phyloP scores from a whole-genome alignment of 2,888 invertebrate species.

The Caradrina kadenii region DNA sequence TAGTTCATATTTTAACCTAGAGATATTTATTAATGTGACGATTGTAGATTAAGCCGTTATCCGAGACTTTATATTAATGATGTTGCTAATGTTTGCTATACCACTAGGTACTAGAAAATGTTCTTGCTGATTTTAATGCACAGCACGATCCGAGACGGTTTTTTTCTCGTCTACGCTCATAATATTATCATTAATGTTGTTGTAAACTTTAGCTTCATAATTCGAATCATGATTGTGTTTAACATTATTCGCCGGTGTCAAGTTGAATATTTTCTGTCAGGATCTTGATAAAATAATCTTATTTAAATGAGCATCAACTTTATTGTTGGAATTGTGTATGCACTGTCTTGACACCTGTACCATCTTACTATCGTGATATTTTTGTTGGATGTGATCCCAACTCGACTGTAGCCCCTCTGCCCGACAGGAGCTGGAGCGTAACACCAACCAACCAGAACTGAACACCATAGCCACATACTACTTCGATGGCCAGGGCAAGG shows the following conservation, averaged over 20 bases:
- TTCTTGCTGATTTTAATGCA: neutral
- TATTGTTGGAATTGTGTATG: neutral
- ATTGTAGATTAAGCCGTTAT: conserved; percentile 8
- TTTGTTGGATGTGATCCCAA: conserved; percentile 73
- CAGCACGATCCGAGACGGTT: neutral
- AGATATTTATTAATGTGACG: conserved; percentile 8
- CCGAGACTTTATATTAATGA: neutral
- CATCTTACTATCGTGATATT: conserved; percentile 15
- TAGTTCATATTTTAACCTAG: conserved; percentile 23
- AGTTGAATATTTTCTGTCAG: neutral
- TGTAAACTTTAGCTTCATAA: conserved; percentile 1
- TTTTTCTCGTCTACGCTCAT: conserved; percentile 8
- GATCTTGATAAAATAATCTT: too few relatives aligned
- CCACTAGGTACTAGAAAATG: neutral
- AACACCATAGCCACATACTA: conserved; percentile 98
- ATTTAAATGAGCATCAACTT: too few relatives aligned
- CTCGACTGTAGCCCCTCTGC: conserved; percentile 78
- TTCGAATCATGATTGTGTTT: conserved; percentile 11
- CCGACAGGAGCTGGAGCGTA: conserved; percentile 93
- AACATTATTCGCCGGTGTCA: neutral
- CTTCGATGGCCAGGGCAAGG: conserved; percentile 99
- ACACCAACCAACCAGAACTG: conserved; percentile 95
- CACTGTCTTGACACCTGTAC: conserved; percentile 28
- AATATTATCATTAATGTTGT: conserved; percentile 9
- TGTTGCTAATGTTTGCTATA: neutral